Evolutionary conservation across 2,797 vertebrate species (phyloP).

Genomic region (Podarcis siculus): DNA sequence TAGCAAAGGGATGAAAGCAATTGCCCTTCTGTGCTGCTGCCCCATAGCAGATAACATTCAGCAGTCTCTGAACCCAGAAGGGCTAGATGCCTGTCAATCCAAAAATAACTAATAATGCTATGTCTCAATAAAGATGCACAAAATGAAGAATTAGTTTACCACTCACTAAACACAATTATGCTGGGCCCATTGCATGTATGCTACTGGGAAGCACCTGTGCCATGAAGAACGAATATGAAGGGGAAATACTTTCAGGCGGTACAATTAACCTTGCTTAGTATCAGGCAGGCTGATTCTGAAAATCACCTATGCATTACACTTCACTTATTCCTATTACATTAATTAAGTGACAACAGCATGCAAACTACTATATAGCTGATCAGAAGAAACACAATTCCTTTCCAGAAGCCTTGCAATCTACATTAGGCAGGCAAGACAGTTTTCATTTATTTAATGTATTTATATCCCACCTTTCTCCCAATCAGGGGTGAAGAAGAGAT

Average conservation of each 20-base stretch:
- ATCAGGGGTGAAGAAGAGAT: not conserved
- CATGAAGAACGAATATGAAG: not conserved
- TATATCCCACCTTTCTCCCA: no score
- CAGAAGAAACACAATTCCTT: not conserved
- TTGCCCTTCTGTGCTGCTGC: not conserved
- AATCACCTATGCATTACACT: not conserved
- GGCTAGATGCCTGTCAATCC: not conserved
- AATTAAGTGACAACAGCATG: not conserved
- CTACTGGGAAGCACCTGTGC: not conserved
- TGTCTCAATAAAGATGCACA: not conserved
- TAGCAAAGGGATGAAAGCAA: not conserved
- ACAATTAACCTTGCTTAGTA: not conserved
- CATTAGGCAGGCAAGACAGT: not conserved
- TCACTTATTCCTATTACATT: not conserved
- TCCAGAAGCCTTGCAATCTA: not conserved
- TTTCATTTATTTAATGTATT: no score
- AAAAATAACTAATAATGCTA: not conserved
- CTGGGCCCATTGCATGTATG: not conserved
- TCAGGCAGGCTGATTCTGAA: not conserved
- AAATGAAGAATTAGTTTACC: no score
- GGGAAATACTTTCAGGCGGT: not conserved
- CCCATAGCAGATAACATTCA: not conserved
- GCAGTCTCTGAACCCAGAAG: not conserved
- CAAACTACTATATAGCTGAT: not conserved
- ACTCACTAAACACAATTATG: not conserved